Evolutionary conservation across 1,140 invertebrate species (phyloP).

Genomic region (Rhynchophorus ferrugineus): DNA sequence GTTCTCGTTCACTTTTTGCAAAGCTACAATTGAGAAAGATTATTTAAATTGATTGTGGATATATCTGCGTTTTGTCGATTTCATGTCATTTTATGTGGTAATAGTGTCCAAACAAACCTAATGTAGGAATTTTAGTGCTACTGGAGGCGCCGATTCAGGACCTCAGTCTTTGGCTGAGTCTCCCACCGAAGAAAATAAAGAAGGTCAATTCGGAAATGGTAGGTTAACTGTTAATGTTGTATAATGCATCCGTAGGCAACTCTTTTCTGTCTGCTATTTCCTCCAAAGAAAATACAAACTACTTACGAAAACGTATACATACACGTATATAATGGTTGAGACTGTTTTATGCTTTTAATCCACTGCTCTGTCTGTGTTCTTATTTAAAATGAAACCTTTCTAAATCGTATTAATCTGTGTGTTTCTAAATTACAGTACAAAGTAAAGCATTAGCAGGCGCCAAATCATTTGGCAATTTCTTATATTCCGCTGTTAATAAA

Average conservation of each 20-base stretch:
- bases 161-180: constrained; percentile 65
- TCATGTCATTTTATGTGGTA: too few relatives aligned
- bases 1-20: too few relatives aligned
- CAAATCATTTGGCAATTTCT: constrained; percentile 85
- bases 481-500: constrained; percentile 86
- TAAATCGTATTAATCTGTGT: not conserved
- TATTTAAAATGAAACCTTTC: not conserved
- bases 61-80: too few relatives aligned
- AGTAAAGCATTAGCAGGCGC: constrained; percentile 86
- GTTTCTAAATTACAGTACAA: constrained; percentile 57
- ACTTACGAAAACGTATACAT: not conserved
- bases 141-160: constrained; percentile 76
- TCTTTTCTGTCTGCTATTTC: not conserved
- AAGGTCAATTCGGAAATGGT: constrained; percentile 72
- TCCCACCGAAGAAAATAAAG: constrained; percentile 65
- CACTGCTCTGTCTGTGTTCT: not conserved
- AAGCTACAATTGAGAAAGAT: too few relatives aligned
- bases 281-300: not conserved
- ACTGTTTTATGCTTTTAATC: not conserved
- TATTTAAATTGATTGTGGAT: too few relatives aligned
- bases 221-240: constrained; percentile 38
- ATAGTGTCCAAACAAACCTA: constrained; percentile 24
- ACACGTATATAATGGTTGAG: not conserved
- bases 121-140: constrained; percentile 56
- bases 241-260: constrained; percentile 9